Evolutionary conservation across 2,888 invertebrate species (phyloP).

Genomic region (Brenthis ino): DNA sequence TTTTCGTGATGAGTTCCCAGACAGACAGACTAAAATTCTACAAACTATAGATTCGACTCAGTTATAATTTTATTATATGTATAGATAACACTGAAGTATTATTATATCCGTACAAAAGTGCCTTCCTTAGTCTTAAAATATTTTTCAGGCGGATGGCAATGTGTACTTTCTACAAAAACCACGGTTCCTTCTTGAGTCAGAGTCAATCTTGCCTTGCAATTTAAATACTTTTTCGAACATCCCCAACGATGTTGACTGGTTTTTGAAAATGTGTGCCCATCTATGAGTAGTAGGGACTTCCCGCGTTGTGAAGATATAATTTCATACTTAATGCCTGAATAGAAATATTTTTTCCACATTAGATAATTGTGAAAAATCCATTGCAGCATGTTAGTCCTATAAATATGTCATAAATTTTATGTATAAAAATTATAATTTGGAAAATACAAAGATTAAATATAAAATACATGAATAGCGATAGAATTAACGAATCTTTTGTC

Average conservation of each 20-base stretch:
- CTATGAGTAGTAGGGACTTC: constrained; percentile 42
- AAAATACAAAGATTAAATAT: too few species aligned
- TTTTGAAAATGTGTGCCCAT: constrained; percentile 49
- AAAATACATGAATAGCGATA: too few species aligned
- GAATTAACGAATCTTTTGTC: too few species aligned
- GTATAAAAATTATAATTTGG: too few species aligned
- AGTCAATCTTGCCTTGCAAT: constrained; percentile 50
- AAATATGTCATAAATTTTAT: too few species aligned
- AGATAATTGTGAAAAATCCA: too few species aligned
- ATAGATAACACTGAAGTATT: not conserved
- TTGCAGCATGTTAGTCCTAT: too few species aligned
- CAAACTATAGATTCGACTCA: too few species aligned
- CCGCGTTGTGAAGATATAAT: constrained; percentile 46
- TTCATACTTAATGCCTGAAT: constrained; percentile 41
- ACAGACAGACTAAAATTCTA: too few species aligned
- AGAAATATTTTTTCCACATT: not conserved
- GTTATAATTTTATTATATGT: not conserved
- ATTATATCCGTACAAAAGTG: too few species aligned
- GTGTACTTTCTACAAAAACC: constrained; percentile 35
- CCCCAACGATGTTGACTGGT: constrained; percentile 41
- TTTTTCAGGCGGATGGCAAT: constrained; percentile 34
- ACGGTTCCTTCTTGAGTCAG: constrained; percentile 35
- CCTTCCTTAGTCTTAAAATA: constrained; percentile 7
- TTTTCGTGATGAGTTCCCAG: too few species aligned
- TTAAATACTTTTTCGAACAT: constrained; percentile 38